Percentiles rank a stretch among this genome's conserved stretches.
Conservation (phyloP, 2,113 vertebrate genomes). For the Progne subis region DNA sequence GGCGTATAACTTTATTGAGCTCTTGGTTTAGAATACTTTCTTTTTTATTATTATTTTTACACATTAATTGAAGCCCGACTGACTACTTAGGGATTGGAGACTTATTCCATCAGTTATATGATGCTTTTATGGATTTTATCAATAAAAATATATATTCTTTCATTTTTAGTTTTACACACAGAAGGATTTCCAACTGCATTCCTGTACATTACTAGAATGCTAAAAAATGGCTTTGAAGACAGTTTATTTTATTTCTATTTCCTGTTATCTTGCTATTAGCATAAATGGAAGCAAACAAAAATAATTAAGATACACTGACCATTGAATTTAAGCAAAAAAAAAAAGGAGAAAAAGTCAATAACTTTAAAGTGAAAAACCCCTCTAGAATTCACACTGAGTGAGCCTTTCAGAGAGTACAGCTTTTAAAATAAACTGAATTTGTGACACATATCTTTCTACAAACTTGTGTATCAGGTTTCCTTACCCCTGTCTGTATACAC, state of each 20-base stretch:
- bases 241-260: background rate
- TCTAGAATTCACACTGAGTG: background rate
- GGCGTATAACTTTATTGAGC: background rate
- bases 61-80: background rate
- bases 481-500: background rate
- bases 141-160: background rate
- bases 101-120: background rate
- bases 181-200: background rate
- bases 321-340: background rate
- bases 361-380: background rate
- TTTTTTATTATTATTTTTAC: background rate
- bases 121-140: background rate
- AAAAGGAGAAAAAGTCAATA: background rate
- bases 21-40: background rate
- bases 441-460: background rate
- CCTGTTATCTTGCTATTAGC: background rate
- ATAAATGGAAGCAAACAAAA: background rate
- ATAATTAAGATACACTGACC: background rate
- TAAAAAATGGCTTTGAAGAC: background rate
- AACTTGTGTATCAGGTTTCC: background rate
- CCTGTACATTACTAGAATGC: background rate
- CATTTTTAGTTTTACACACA: background rate
- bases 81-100: background rate
- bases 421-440: background rate
- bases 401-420: background rate